A percentile compares a stretch with the other conserved stretches of the same genome.
Evolutionary conservation across 1,140 invertebrate genomes (phyloP).

Genomic region (Nasonia vitripennis): DNA sequence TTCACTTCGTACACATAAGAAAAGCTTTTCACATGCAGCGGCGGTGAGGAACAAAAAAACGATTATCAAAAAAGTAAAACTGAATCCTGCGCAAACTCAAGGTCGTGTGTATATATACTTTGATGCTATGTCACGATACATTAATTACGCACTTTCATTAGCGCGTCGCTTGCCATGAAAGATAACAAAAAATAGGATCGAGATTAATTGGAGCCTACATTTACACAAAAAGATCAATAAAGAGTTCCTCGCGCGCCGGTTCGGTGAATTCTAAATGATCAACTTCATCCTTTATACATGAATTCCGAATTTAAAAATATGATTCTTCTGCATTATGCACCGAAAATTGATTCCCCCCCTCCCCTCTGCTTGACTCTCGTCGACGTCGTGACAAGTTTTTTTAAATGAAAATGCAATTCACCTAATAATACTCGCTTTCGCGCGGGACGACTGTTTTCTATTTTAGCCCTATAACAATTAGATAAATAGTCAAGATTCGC

Average conservation of each 20-base stretch:
- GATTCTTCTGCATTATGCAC: too few species aligned
- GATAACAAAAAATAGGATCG: constrained; percentile 33
- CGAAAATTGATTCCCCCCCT: too few species aligned
- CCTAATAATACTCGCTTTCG: background rate
- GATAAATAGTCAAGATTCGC: constrained; percentile 23
- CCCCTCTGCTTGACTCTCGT: too few species aligned
- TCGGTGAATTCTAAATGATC: background rate
- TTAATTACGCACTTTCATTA: constrained; percentile 49
- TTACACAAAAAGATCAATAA: constrained; percentile 16
- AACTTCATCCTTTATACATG: background rate
- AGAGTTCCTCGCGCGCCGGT: background rate
- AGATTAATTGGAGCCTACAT: constrained; percentile 35
- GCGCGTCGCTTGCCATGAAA: background rate
- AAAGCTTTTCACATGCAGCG: too few species aligned
- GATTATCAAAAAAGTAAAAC: background rate
- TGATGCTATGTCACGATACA: constrained; percentile 30
- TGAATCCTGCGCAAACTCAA: constrained; percentile 23
- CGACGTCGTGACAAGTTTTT: background rate
- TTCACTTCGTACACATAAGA: too few species aligned
- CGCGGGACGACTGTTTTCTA: background rate
- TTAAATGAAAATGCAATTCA: background rate
- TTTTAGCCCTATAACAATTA: background rate
- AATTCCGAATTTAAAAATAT: too few species aligned
- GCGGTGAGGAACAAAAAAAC: too few species aligned
- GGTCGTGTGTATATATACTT: background rate